Percentiles rank a stretch among this genome's conserved stretches.
Evolutionary conservation across 2,113 vertebrate species (phyloP).

Genomic region (Entelurus aequoreus): DNA sequence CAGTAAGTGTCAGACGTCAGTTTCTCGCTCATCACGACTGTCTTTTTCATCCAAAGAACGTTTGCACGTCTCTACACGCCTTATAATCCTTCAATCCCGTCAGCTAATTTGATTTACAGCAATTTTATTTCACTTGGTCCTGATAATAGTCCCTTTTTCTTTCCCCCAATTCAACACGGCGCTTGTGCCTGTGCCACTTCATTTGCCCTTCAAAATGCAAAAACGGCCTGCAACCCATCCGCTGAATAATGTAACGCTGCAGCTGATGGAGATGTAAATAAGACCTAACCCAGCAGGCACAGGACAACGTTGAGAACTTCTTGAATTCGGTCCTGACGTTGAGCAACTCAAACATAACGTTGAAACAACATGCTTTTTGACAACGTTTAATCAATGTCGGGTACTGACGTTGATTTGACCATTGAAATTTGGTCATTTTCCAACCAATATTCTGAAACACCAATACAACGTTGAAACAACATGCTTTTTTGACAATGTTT

Average conservation of each 20-base stretch:
- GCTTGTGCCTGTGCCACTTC: background rate
- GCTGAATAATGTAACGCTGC: background rate
- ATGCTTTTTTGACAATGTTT: too few species aligned
- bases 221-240: background rate
- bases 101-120: conserved; percentile 3
- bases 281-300: too few species aligned
- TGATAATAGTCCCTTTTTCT: background rate
- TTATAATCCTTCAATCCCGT: conserved; percentile 10
- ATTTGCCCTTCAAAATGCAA: background rate
- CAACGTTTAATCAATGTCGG: too few species aligned
- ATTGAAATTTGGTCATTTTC: too few species aligned
- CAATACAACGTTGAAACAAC: too few species aligned
- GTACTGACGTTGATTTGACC: too few species aligned
- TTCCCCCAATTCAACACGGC: background rate
- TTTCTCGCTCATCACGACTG: conserved; percentile 16
- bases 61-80: conserved; percentile 34
- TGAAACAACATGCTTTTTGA: too few species aligned
- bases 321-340: too few species aligned
- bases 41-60: conserved; percentile 17
- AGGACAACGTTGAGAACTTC: too few species aligned
- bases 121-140: background rate
- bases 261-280: background rate
- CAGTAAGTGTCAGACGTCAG: too few species aligned
- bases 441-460: too few species aligned
- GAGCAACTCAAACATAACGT: too few species aligned